phyloP scores from a whole-genome alignment of 2,888 invertebrate genomes.

The Amphipoea lucens region DNA sequence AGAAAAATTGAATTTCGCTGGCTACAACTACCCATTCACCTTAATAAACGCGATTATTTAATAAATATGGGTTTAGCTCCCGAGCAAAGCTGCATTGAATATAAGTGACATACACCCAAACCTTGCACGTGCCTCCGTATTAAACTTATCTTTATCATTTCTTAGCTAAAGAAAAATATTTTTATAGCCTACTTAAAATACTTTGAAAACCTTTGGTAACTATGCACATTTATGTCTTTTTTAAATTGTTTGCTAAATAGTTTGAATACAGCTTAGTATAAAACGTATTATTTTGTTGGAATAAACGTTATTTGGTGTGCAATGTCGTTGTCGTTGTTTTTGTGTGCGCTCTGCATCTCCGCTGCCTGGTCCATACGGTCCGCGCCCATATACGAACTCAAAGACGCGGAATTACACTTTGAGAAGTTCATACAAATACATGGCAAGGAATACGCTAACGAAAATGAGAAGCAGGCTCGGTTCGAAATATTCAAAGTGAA shows the following conservation, averaged over 20 bases:
- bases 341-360: conserved; percentile 4
- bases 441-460: conserved; percentile 29
- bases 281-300: background rate
- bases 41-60: background rate
- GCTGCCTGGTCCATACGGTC: background rate
- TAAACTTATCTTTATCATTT: background rate
- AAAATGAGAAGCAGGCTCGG: conserved; percentile 40
- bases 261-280: background rate
- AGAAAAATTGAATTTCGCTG: too few relatives aligned
- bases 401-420: conserved; percentile 41
- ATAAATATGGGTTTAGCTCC: background rate
- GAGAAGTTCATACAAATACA: conserved; percentile 31
- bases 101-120: too few relatives aligned
- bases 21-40: too few relatives aligned
- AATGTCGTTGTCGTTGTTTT: background rate
- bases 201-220: background rate
- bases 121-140: background rate
- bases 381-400: background rate
- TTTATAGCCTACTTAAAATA: background rate
- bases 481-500: conserved; percentile 56
- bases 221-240: background rate
- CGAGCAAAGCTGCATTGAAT: background rate
- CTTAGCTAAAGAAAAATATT: background rate
- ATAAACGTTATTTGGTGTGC: background rate
- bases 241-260: background rate